Evolutionary conservation across 2,797 vertebrate genomes (phyloP).

Genomic region (Mormyrops attenuatus): DNA sequence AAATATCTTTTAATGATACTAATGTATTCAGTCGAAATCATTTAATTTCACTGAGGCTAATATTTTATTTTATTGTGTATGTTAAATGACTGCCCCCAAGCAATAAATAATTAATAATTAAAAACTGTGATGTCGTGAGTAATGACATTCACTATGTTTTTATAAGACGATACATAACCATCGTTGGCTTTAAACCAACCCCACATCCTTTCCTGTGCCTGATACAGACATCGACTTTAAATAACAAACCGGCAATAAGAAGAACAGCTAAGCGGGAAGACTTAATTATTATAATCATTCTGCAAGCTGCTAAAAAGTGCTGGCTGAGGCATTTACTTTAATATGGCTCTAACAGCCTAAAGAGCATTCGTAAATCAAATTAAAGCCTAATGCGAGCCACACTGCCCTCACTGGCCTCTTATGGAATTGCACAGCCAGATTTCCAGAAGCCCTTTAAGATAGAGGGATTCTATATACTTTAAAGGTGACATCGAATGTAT

Average conservation of each 20-base stretch:
- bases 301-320: constrained; percentile 8
- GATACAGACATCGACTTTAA: constrained; percentile 1
- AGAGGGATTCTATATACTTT: neutral
- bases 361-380: constrained; percentile 8
- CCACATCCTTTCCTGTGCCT: neutral
- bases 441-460: neutral
- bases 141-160: neutral
- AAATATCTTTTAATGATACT: constrained; percentile 5
- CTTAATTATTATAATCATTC: constrained; percentile 9
- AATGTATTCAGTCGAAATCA: neutral
- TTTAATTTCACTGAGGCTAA: constrained; percentile 7
- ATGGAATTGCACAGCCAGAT: neutral
- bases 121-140: constrained; percentile 5
- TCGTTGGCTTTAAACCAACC: neutral
- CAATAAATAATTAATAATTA: constrained; percentile 12
- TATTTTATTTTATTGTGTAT: constrained; percentile 1
- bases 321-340: constrained; percentile 8
- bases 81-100: neutral
- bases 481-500: neutral
- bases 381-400: neutral
- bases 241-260: neutral
- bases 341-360: constrained; percentile 5
- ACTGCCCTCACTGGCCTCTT: neutral
- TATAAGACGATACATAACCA: neutral
- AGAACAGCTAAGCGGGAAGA: constrained; percentile 1